A percentile compares a stretch with the other conserved stretches of the same genome.
Conservation (phyloP, 2,113 vertebrate species). For the Silurus asotus region DNA sequence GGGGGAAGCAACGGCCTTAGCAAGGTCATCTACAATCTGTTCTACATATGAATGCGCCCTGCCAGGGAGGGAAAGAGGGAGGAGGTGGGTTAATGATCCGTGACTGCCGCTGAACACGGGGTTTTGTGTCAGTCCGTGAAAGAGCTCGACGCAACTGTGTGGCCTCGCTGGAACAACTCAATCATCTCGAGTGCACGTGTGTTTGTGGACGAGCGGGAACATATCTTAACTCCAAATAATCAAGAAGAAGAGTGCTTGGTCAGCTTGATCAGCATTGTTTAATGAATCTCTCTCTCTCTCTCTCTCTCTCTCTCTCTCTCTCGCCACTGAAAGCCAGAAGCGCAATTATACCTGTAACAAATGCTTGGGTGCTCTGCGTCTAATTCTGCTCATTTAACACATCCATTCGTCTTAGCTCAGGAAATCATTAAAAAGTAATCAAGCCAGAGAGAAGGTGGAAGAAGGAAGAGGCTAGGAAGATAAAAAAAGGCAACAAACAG, state of each 20-base stretch:
- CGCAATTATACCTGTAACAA: constrained; percentile 76
- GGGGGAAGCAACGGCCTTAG: constrained; percentile 62
- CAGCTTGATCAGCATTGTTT: constrained; percentile 38
- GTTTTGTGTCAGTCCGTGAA: constrained; percentile 34
- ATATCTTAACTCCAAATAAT: constrained; percentile 2
- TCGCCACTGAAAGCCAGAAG: constrained; percentile 67
- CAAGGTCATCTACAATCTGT: constrained; percentile 46
- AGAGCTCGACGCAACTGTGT: constrained; percentile 21
- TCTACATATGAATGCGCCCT: constrained; percentile 47
- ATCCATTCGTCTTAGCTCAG: constrained; percentile 76
- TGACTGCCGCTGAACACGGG: constrained; percentile 37
- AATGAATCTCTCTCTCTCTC: constrained; percentile 26
- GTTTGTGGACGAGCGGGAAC: not conserved
- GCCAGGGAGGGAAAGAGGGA: constrained; percentile 59
- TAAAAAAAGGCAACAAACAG: constrained; percentile 41
- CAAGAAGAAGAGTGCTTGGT: constrained; percentile 17
- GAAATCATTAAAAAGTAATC: constrained; percentile 84
- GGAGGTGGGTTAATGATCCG: constrained; percentile 76
- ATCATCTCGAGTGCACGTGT: not conserved
- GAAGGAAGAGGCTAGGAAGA: constrained; percentile 16
- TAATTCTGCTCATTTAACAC: constrained; percentile 78
- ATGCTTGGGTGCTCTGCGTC: constrained; percentile 68
- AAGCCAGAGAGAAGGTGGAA: constrained; percentile 58
- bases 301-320: constrained; percentile 51
- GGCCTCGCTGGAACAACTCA: constrained; percentile 41